These are phyloP conservation scores for Micromesistius poutassou DNA, from an alignment of 2,797 vertebrate genomes.

Conservation along the genomic window DNA sequence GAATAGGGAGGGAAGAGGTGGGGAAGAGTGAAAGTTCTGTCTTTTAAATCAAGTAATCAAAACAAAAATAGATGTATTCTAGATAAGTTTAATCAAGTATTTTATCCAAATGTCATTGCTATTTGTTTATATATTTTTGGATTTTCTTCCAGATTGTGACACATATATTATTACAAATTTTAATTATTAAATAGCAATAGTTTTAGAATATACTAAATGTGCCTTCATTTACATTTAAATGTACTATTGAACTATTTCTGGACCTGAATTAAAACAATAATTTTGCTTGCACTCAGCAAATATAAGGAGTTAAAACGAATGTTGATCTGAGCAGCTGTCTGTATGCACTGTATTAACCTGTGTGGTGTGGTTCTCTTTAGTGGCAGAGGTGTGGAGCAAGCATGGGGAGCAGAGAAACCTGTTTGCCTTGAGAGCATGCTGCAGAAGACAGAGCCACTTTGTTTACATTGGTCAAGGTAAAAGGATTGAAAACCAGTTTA, in stretches of 20 bases:
- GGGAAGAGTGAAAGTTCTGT: no score
- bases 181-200: not conserved
- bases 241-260: not conserved
- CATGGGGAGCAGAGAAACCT: constrained; percentile 63
- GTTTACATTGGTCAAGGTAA: constrained; percentile 75
- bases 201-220: not conserved
- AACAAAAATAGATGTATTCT: no score
- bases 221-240: not conserved
- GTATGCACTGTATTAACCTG: not conserved
- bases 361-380: constrained; percentile 50
- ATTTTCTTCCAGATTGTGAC: not conserved
- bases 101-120: not conserved
- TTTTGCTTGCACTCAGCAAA: not conserved
- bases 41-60: no score
- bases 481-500: not conserved
- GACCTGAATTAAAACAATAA: not conserved
- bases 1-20: not conserved
- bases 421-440: constrained; percentile 74
- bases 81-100: no score
- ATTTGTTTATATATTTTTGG: not conserved
- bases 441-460: constrained; percentile 73
- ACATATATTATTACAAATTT: not conserved
- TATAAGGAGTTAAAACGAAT: not conserved
- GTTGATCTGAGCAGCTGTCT: not conserved
- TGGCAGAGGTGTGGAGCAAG: constrained; percentile 51